Percentiles rank a stretch among this genome's conserved stretches.
These are phyloP conservation scores for Elegia similella DNA, from an alignment of 2,888 invertebrate species.

Conservation along the genomic window DNA sequence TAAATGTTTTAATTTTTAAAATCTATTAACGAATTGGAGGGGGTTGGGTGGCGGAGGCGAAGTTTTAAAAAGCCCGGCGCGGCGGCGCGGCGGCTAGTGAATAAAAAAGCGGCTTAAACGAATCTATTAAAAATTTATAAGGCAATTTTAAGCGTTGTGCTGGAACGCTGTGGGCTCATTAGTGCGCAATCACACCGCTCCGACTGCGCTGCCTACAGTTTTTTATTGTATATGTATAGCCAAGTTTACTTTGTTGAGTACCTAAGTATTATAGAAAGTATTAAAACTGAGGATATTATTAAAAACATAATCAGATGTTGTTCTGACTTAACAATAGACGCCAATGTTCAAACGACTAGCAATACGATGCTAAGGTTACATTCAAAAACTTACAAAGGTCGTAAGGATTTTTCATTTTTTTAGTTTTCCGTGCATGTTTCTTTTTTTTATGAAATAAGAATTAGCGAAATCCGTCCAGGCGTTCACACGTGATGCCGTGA, in stretches of 20 bases:
- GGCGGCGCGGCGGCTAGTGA: slow-evolving; percentile 47
- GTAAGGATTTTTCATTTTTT: no score
- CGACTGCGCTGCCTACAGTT: slow-evolving; percentile 19
- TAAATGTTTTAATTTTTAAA: slow-evolving; percentile 74
- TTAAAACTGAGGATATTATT: no score
- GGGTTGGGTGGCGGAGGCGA: slow-evolving; percentile 27
- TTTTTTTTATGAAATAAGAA: no score
- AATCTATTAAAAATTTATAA: slow-evolving; percentile 74
- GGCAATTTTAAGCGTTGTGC: slow-evolving; percentile 63
- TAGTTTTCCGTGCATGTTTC: no score
- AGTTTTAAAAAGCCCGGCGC: slow-evolving; percentile 53
- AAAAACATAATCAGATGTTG: no score
- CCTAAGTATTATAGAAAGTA: no score
- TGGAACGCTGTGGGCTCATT: slow-evolving; percentile 48
- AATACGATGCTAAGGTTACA: no score
- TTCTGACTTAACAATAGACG: no score
- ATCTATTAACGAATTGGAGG: slow-evolving; percentile 69
- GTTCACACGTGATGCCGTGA: no score
- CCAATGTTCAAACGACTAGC: no score
- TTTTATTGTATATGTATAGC: background rate
- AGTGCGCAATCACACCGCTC: slow-evolving; percentile 49
- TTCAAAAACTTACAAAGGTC: no score
- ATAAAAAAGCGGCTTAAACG: slow-evolving; percentile 74
- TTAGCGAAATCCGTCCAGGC: no score
- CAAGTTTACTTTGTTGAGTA: background rate